These are phyloP conservation scores for Phymastichus coffea DNA, from an alignment of 1,140 invertebrate species.

Conservation along the genomic window DNA sequence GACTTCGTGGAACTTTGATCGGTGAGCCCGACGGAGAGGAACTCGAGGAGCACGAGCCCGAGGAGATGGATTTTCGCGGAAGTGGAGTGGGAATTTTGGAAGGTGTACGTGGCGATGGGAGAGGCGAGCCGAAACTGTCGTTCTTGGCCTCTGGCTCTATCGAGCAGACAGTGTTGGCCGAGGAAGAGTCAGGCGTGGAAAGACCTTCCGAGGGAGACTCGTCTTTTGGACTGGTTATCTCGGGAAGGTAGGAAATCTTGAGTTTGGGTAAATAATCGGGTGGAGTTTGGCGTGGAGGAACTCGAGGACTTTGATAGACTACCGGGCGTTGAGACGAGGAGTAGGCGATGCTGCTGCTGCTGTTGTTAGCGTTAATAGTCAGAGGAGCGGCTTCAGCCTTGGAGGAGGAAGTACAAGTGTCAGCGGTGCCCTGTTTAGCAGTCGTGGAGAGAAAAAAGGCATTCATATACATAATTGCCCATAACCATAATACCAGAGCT, in stretches of 20 bases:
- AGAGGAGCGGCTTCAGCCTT: neutral
- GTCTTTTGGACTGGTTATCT: neutral
- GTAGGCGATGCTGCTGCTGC: slow-evolving; percentile 24
- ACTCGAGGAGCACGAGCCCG: slow-evolving; percentile 29
- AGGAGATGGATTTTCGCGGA: slow-evolving; percentile 40
- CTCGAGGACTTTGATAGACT: slow-evolving; percentile 48
- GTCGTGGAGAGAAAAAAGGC: slow-evolving; percentile 20
- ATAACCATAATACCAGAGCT: slow-evolving; percentile 21
- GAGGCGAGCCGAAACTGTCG: slow-evolving; percentile 6
- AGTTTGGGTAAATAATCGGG: slow-evolving; percentile 31
- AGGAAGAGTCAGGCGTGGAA: slow-evolving; percentile 13
- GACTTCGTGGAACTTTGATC: slow-evolving; percentile 6
- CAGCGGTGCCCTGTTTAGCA: slow-evolving; percentile 53
- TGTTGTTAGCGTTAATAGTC: slow-evolving; percentile 45
- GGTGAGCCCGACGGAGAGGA: slow-evolving; percentile 25
- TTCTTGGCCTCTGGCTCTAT: neutral
- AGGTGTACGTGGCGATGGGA: slow-evolving; percentile 31
- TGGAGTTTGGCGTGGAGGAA: slow-evolving; percentile 44
- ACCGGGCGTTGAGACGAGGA: slow-evolving; percentile 39
- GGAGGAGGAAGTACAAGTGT: slow-evolving; percentile 35
- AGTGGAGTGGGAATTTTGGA: slow-evolving; percentile 53
- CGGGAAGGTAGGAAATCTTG: slow-evolving; percentile 11
- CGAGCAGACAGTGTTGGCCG: slow-evolving; percentile 18
- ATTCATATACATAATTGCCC: slow-evolving; percentile 27
- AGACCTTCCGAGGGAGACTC: neutral